Base-by-base conservation (phyloP, 2,888 invertebrate genomes). In the Fissipunctia ypsillon region DNA sequence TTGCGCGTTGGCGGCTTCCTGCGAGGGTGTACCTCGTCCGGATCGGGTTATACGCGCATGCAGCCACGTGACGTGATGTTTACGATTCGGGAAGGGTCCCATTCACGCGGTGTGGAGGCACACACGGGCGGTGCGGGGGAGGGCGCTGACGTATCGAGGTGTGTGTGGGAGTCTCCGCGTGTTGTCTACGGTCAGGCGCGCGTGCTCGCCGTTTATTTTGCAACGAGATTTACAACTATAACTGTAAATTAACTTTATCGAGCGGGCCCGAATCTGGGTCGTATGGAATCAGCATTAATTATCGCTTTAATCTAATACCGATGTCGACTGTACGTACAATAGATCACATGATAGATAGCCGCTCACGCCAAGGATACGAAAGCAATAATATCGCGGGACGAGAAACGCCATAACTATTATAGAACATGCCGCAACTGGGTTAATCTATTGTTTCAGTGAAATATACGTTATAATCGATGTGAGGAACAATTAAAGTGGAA, bases 251-350 rank as follows among this genome's bases (percentile, higher is more conserved):
- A 95, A 95, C 93, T 96, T 95, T 95, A 95, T 95, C 95, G 94
- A 95, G 93, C 94, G 91, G 91, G 91, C 92, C 93, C 92, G 93
- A 94, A 96, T 93, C 93, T 96, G 95, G 96, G 96, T 96, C 96
- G 96, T 95, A 96, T 96, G 96, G 95, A 96, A 95, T 96, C 96
- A 96, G 95, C 95, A 96, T 96, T 95, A 96, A 96, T 96, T 96
- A 95, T 95, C 94, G 94, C 93, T 95, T 92, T 95, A 95, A 96
- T 96, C 95, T 95, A 91, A 94, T 93, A 94, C 93, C 95, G 94
- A 94, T 94, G 94, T 94, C 93, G 95, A 92, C 89, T 92, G 90
- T 92, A 91, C 91, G 93, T 93, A 96, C 96, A 95, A 96, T 95
- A 96, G 96, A 96, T 95, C 95, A 96, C 95, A 95, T 95, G 95